Conservation (phyloP, 2,797 vertebrate species). For the Coccyzus lansbergi region DNA sequence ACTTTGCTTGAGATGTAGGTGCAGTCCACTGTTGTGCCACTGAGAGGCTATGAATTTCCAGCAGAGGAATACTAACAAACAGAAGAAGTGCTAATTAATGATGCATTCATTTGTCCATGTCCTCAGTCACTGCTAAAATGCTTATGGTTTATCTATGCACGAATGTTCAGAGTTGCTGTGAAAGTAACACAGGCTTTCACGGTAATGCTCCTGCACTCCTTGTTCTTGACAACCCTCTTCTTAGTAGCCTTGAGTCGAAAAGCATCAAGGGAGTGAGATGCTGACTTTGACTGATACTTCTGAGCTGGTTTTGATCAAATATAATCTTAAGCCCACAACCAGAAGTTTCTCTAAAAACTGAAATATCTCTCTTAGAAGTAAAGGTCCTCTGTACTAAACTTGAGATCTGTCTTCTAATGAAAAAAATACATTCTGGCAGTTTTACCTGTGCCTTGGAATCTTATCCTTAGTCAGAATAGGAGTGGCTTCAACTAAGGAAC, state of each 20-base stretch:
- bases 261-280: background rate
- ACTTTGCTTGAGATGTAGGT: background rate
- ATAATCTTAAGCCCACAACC: background rate
- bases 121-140: background rate
- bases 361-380: background rate
- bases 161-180: background rate
- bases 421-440: background rate
- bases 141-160: background rate
- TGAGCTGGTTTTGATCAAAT: conserved; percentile 13
- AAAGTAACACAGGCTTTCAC: background rate
- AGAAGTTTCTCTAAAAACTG: background rate
- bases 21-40: background rate
- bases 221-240: background rate
- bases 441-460: background rate
- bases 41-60: background rate
- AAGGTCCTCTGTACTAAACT: background rate
- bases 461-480: background rate
- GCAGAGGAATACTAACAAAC: background rate
- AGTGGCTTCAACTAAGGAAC: background rate
- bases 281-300: background rate
- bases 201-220: background rate
- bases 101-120: background rate
- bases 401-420: background rate
- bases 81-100: background rate
- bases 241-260: background rate